These are phyloP conservation scores for Ceratosolen solmsi DNA, from an alignment of 1,140 invertebrate genomes.

Conservation along the genomic window DNA sequence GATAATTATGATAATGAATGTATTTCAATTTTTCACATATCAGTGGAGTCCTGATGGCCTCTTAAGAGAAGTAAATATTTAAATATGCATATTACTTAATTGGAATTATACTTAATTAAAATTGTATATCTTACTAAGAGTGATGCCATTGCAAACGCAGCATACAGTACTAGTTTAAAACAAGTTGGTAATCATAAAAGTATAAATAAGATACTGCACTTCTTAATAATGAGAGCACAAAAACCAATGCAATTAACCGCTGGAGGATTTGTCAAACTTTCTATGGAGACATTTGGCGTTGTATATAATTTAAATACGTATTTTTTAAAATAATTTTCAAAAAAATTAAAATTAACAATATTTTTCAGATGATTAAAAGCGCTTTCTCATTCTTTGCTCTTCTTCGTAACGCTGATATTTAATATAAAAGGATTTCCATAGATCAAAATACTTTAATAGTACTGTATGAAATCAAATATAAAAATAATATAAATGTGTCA, in stretches of 20 bases:
- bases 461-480: no score
- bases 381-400: conserved; percentile 27
- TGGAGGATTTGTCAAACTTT: conserved; percentile 22
- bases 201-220: background rate
- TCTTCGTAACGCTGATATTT: background rate
- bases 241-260: conserved; percentile 28
- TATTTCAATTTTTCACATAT: conserved; percentile 28
- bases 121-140: background rate
- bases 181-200: background rate
- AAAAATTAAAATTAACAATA: background rate
- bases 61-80: conserved; percentile 16
- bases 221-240: conserved; percentile 25
- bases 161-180: conserved; percentile 19
- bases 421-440: no score
- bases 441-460: no score
- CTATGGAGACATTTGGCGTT: conserved; percentile 12
- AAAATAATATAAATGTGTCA: no score
- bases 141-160: background rate
- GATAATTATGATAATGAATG: background rate
- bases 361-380: conserved; percentile 36
- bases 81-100: background rate
- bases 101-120: background rate
- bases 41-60: conserved; percentile 32
- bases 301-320: conserved; percentile 2
- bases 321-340: background rate